Evolutionary conservation across 2,797 vertebrate species (phyloP), one percentile per base, ranked within the genome.

Genomic region (Melanotaenia trifasciata): DNA sequence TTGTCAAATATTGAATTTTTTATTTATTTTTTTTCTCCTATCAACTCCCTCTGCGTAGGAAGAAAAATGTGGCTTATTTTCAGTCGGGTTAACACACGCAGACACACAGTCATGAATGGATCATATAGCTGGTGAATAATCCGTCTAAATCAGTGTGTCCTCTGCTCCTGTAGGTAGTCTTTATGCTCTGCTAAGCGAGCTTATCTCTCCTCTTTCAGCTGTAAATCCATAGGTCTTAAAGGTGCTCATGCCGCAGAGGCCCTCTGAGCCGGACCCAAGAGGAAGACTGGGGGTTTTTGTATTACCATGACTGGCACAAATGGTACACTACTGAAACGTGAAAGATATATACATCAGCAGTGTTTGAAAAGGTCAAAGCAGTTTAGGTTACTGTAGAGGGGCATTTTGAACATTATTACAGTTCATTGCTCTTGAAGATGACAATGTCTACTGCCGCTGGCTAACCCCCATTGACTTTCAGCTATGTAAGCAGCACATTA

Each of bases 181-280:
- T 77, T 80, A 79, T 72, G 66, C 60, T 70, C 70, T n/a, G 47
- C 74, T 76, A 64, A 88, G 76, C 80, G 14, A 81, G 79, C 78
- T 76, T 78, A 87, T 85, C 84, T 70, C 60, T 58, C 66, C 40
- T 57, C 73, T 76, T 86, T 86, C 76, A 83, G 76, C 72, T 74
- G 61, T 78, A 81, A 84, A 88, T 83, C 83, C 78, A 72, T 45
- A 59, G 79, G 79, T 83, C 76, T 87, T 85, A 85, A 75, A 88
- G 58, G 72, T 77, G 66, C 76, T 81, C 72, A 47, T 58, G 67
- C 54, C 43, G 57, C 51, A 4, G 74, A 64, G 57, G 64, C 63
- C 79, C 72, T 54, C 51, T 66, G 28, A 24, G 40, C 50, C 76
- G 12, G 63, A 47, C 59, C 36, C 67, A 43, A 3, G 14, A 47